Conservation (phyloP, 53 echinoderm and acorn worm species). For the Crossaster papposus region DNA sequence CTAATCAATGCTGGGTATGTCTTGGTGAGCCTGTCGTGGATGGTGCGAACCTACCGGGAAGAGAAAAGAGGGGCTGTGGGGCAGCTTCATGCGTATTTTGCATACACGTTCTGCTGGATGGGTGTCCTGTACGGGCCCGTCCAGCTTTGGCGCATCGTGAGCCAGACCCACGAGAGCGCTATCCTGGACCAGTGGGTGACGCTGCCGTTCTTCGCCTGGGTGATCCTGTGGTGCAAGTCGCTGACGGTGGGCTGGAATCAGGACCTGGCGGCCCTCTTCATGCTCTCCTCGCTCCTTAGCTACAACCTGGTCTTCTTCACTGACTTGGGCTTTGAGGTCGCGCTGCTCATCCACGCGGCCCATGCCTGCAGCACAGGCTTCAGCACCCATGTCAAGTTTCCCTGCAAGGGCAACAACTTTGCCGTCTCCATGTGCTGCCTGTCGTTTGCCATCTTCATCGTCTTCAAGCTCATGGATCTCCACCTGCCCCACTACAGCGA, state of each 20-base stretch:
- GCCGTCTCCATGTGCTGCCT: constrained; percentile 39
- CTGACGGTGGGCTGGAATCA: constrained; percentile 72
- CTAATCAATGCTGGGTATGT: constrained; percentile 75
- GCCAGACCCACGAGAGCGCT: constrained; percentile 70
- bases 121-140: constrained; percentile 71
- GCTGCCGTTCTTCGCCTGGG: constrained; percentile 85
- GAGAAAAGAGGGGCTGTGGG: constrained; percentile 35
- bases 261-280: constrained; percentile 39
- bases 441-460: constrained; percentile 67
- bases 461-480: constrained; percentile 76
- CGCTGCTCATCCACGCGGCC: constrained; percentile 65
- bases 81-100: constrained; percentile 62
- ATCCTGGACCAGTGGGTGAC: constrained; percentile 91
- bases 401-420: constrained; percentile 36
- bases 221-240: constrained; percentile 69
- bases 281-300: constrained; percentile 74
- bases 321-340: constrained; percentile 82
- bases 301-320: constrained; percentile 77
- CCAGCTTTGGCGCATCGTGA: constrained; percentile 70
- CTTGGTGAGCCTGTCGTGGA: constrained; percentile 70
- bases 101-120: constrained; percentile 75
- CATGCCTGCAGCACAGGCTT: constrained; percentile 44
- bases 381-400: constrained; percentile 28
- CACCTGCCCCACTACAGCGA: constrained; percentile 67
- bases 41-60: constrained; percentile 45